Percentiles rank a stretch among this genome's conserved stretches.
Conservation (phyloP, 2,797 vertebrate species). For the Halcyon badia region DNA sequence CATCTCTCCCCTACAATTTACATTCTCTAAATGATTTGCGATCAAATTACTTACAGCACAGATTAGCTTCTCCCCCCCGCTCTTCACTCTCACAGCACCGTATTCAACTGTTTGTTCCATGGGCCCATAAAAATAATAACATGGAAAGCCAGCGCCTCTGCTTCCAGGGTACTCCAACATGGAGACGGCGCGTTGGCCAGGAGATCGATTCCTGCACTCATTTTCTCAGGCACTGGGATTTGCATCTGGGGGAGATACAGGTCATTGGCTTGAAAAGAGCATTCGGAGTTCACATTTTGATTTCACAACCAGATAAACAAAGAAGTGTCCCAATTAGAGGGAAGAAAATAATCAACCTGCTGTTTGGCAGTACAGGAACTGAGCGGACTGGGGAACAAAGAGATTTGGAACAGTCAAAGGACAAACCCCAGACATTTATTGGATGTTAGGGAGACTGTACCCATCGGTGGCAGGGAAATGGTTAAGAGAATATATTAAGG, state of each 20-base stretch:
- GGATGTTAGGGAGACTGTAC: not conserved
- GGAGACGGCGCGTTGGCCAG: not conserved
- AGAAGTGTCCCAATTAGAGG: constrained; percentile 45
- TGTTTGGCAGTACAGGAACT: not conserved
- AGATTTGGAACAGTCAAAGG: constrained; percentile 18
- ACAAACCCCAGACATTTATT: not conserved
- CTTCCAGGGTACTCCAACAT: constrained; percentile 10
- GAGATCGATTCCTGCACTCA: constrained; percentile 35
- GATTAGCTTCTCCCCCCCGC: constrained; percentile 27
- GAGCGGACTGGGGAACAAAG: not conserved
- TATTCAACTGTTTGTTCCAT: constrained; percentile 44
- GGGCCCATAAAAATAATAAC: constrained; percentile 46
- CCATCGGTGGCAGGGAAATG: constrained; percentile 1
- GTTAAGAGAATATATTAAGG: constrained; percentile 49
- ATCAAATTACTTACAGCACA: constrained; percentile 65
- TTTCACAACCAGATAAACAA: constrained; percentile 53
- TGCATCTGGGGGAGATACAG: constrained; percentile 37
- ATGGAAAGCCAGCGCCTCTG: constrained; percentile 38
- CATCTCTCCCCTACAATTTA: constrained; percentile 66
- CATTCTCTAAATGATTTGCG: constrained; percentile 66
- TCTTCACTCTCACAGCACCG: not conserved
- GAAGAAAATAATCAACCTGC: constrained; percentile 36
- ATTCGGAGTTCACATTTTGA: constrained; percentile 8
- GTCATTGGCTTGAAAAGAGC: constrained; percentile 52
- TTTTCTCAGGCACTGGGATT: constrained; percentile 49